Base-by-base conservation (phyloP, 2,888 invertebrate genomes). In the Taenaris catops region DNA sequence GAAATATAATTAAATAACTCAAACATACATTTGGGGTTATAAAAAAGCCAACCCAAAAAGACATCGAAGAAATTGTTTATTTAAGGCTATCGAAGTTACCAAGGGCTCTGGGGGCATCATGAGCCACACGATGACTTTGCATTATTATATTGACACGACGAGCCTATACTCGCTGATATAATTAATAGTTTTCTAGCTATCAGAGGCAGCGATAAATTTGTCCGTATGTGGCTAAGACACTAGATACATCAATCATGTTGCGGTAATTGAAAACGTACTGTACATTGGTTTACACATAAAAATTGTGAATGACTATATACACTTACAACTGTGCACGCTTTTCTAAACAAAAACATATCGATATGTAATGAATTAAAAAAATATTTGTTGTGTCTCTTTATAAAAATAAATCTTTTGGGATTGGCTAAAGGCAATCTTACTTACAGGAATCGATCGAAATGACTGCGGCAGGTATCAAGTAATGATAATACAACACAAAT, bases 181-280 rank as follows among this genome's bases (percentile, higher is more conserved):
- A 76, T 78, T 74, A 73, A 78, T 79, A 73, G 71, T 54, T 49
- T 52, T 69, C 57, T 57, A 51, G 52, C 63, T 69, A 76, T 72
- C 67, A 75, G 75, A 78, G 67, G 67, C 66, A 52, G 53, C 62
- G 71, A 78, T 75, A 78, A 76, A 76, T 74, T 72, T 64, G 73
- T 74, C 71, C 58, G 59, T 68, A 63, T 65, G 69, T 63, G 55
- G 68, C 69, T 61, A 65, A n/a, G 63, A 65, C 68, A 65, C 61
- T 55, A 51, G 56, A 57, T 55, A 67, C 71, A 80, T 79, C 72
- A 75, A 79, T 81, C 78, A 79, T 64, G 49, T 48, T 44, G 48
- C 48, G 51, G 68, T 75, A 75, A 78, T 76, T 75, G 75, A 78
- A 80, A 78, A 69, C 61, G 63, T 62, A 66, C 71, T 72, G 72